Evolutionary conservation across 2,113 vertebrate species (phyloP), one percentile per base, ranked within the genome.

Genomic region (Pseudopipra pipra): DNA sequence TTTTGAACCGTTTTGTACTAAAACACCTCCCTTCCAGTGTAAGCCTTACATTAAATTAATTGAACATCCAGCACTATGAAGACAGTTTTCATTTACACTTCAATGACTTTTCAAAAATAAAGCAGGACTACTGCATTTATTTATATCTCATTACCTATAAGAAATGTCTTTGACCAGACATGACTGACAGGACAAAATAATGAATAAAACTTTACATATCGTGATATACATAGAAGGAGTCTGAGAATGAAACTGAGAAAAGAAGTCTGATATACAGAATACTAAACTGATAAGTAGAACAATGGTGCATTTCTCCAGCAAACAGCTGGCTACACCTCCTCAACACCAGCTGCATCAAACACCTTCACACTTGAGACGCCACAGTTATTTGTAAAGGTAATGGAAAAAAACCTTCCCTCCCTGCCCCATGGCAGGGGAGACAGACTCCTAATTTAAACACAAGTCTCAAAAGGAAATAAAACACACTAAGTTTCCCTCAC

Each of bases 401-500:
- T 24, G 46, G 67, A 85, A 88, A 89, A 85, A 85, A 20, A 0
- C 35, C 37, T 59, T 44, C 37, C 65, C 39, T 52, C 47, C 56
- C 63, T 37, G 37, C 21, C 35, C 41, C 2, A 0, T 12, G 44
- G 61, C 66, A 75, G 30, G 35, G 33, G 12, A 93, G 74, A 49
- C 0, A 0, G 27, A 18, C 30, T 74, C 51, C 24, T 27, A 67
- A 62, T 59, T 80, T 74, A 83, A 93, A 84, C 51, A 65, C 14
- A 55, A 51, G 27, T 52, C 72, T 92, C 67, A 67, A 83, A 95
- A 93, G 90, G 91, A 95, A 96, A 92, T 49, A 54, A 71, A 90
- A 27, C 3, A 1, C 18, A 16, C 44, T 19, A 43, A 30, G 35
- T 65, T 93, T 96, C 85, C 93, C n/a, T 51, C 27, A n/a, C 24